Evolutionary conservation across 2,113 vertebrate species (phyloP).

Genomic region (Sminthopsis crassicaudata): DNA sequence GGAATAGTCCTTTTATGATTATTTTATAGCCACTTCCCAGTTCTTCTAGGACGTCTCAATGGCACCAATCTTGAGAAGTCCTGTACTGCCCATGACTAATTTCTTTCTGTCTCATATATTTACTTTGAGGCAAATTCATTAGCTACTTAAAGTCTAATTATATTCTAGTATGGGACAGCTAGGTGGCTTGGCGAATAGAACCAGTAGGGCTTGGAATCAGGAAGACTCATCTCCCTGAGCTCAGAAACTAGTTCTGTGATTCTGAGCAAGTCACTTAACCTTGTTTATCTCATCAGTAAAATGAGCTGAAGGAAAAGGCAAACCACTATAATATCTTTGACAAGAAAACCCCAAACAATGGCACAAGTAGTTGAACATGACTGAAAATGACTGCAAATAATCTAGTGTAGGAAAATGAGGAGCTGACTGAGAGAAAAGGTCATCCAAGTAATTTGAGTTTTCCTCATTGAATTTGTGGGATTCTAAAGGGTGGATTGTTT

Average conservation of each 20-base stretch:
- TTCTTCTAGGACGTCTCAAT: background rate
- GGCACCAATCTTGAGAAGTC: background rate
- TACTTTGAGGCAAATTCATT: background rate
- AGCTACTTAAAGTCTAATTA: too few relatives aligned
- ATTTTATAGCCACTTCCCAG: background rate
- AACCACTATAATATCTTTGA: background rate
- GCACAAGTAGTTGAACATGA: background rate
- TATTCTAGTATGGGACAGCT: too few relatives aligned
- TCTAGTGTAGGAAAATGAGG: background rate
- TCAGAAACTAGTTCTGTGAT: background rate
- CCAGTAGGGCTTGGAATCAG: too few relatives aligned
- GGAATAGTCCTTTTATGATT: background rate
- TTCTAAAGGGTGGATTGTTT: constrained; percentile 51
- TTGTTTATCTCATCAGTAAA: background rate
- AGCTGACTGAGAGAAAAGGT: background rate
- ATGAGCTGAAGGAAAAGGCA: background rate
- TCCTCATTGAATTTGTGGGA: background rate
- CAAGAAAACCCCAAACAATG: background rate
- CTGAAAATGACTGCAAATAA: background rate
- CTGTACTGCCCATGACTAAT: background rate
- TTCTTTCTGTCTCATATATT: background rate
- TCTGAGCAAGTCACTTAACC: background rate
- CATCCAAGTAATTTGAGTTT: background rate
- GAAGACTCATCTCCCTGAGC: background rate
- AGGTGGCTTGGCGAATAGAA: too few relatives aligned